A percentile compares a stretch with the other conserved stretches of the same genome.
phyloP scores from a whole-genome alignment of 2,888 invertebrate genomes.

The Psococerastis gibbosa region DNA sequence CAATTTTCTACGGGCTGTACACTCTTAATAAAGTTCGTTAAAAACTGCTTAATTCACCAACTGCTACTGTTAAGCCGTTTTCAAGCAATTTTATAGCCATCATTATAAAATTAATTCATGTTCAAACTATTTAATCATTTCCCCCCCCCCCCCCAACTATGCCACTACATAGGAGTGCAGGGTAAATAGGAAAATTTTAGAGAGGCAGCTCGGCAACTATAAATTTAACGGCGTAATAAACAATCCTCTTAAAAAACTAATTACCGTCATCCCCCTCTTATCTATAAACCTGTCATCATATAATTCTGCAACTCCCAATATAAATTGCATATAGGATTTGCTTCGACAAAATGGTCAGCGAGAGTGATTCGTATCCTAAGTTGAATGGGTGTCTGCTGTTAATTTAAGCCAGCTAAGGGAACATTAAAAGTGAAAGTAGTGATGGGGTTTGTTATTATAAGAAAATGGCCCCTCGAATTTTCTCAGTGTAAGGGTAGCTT shows the following conservation, averaged over 20 bases:
- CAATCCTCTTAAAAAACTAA: neutral
- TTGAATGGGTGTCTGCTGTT: neutral
- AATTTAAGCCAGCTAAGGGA: neutral
- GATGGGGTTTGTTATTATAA: neutral
- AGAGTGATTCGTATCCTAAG: neutral
- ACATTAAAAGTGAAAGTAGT: neutral
- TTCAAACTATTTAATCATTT: no score
- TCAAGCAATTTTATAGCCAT: no score
- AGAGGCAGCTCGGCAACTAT: neutral
- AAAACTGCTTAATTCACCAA: no score
- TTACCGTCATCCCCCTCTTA: conserved; percentile 4
- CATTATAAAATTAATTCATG: no score
- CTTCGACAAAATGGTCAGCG: conserved; percentile 9
- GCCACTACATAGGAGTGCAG: no score
- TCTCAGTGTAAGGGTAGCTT: neutral
- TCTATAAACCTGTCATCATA: conserved; percentile 10
- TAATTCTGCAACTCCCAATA: conserved; percentile 8
- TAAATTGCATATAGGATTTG: conserved; percentile 11
- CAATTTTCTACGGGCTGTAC: no score
- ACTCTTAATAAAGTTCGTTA: no score
- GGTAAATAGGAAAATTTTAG: no score
- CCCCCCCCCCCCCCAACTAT: neutral
- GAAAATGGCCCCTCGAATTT: neutral
- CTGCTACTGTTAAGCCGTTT: no score
- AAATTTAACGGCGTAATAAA: neutral